Evolutionary conservation across 2,113 vertebrate species (phyloP), one percentile per base, ranked within the genome.

Genomic region (Probosciger aterrimus): DNA sequence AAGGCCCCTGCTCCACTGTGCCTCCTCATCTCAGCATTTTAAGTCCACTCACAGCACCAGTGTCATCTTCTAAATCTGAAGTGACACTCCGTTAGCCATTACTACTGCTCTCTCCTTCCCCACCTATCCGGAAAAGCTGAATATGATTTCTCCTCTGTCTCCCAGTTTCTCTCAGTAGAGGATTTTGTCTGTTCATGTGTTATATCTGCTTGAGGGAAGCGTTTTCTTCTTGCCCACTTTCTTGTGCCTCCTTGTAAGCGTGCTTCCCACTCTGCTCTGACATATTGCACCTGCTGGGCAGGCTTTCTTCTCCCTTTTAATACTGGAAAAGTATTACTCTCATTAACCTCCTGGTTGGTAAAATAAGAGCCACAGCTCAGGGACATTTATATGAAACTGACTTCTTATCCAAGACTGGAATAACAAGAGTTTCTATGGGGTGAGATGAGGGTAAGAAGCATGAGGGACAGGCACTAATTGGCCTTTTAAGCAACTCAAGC

Each of bases 21-120:
- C 22, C 55, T 60, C 43, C 69, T 30, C 1, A 0, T 46, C 47
- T 20, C 0, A 0, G 37, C 30, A 7, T 11, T 50, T 4, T 8
- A 55, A 33, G 31, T 31, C 39, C 43, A 25, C 63, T 77, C 53
- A 33, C 27, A 63, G 35, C 82, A 70, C 41, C 71, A 7, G 31
- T 18, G 59, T 7, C 6, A 22, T 24, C 50, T 67, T 23, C 60
- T 31, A 22, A 50, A 33, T 2, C 43, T 0, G 3, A 64, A 55
- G 33, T 8, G 49, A 15, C 1, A 9, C 25, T 37, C 44, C 37
- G 1, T 41, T 18, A 39, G 30, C 62, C 43, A 16, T 43, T 63
- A 6, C 43, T 69, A 12, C 47, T 79, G 33, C 65, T 76, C 41
- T 33, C 18, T 49, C 41, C 49, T 88, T 49, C 35, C 63, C 30